Base-by-base conservation (phyloP, 1,140 invertebrate genomes). In the Drosophila baimaii region DNA sequence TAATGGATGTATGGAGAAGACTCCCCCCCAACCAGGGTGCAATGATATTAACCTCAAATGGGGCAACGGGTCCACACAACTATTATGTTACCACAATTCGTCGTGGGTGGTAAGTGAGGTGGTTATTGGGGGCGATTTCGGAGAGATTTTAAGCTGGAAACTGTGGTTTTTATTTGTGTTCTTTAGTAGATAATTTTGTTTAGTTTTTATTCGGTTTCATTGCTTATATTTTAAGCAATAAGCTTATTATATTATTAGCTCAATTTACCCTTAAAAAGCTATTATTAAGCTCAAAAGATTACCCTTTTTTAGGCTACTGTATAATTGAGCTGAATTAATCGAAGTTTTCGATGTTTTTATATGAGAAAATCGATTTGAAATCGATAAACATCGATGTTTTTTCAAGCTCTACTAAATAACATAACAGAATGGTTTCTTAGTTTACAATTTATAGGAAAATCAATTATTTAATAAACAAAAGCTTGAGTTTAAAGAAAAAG, bases 11-110 rank as follows among this genome's bases (percentile, higher is more conserved):
- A 54, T 23, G 15, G 2, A 52, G 25, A 33, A 43, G 31, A 57
- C 29, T 43, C 46, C 68, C 25, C 68, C 25, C 46, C 8, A 17
- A 68, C 49, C 21, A 13, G 13, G 31, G 37, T 65, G 66, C 72
- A 77, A 77, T 63, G 55, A 64, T 75, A 68, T 69, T 69, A 77
- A 21, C 55, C 52, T 69, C 65, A 69, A 21, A 37, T 17, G 44
- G 51, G 9, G 27, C 12, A 19, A 19, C 19, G 68, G 71, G n/a
- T 31, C 15, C 31, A 19, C 1, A 6, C 13, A 35, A 1, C 5
- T 62, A 9, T 8, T 51, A n/a, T 43, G 12, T n/a, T 43, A 56
- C 12, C 35, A 31, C 1, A 6, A n/a, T 31, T 69, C 12, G 29
- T 69, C 12, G 29, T 13, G 2, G 35, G 21, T 23, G 58, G 27